phyloP scores from a whole-genome alignment of 2,113 vertebrate species.

The Anas platyrhynchos region DNA sequence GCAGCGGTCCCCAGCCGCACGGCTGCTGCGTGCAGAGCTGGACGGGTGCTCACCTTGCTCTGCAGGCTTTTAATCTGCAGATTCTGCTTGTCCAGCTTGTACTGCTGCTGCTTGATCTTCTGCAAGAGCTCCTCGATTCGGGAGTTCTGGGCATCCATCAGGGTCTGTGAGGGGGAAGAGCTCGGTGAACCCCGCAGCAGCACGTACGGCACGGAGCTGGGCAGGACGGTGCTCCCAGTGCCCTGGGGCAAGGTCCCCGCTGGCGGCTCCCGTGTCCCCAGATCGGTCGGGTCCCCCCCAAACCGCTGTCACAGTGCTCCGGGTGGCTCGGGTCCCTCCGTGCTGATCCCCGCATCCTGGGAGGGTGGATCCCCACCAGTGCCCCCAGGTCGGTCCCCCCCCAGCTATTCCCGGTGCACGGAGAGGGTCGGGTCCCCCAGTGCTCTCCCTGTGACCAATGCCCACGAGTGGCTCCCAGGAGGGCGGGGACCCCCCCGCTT shows the following conservation, averaged over 20 bases:
- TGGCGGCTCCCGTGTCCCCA: background rate
- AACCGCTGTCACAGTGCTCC: background rate
- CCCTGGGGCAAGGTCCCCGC: background rate
- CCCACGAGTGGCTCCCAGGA: background rate
- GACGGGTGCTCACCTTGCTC: slow-evolving; percentile 69
- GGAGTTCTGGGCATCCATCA: slow-evolving; percentile 86
- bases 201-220: accelerated
- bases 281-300: too few relatives aligned
- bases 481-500: background rate
- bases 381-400: too few relatives aligned
- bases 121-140: slow-evolving; percentile 88
- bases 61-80: slow-evolving; percentile 88
- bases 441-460: too few relatives aligned
- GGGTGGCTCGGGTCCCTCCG: accelerated
- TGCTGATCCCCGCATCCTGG: background rate
- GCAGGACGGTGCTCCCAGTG: background rate
- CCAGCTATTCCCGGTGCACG: background rate
- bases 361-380: too few relatives aligned
- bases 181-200: background rate
- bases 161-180: slow-evolving; percentile 68
- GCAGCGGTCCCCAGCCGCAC: accelerated
- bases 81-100: slow-evolving; percentile 92
- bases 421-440: too few relatives aligned
- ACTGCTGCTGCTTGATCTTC: slow-evolving; percentile 89
- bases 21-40: background rate